Conservation (phyloP, 2,888 invertebrate species). For the Phrixothrix hirtus region DNA sequence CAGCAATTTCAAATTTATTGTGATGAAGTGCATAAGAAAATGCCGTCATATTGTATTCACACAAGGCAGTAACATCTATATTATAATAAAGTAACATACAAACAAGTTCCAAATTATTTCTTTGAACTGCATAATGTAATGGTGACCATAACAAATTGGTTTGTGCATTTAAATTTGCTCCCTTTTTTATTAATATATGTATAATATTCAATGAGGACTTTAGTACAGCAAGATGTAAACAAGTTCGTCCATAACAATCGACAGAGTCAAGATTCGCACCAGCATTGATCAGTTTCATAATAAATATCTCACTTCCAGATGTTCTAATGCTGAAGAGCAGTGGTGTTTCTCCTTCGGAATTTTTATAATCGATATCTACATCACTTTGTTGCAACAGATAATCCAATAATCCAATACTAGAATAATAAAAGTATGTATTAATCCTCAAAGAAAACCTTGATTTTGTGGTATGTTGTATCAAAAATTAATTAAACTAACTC, state of each 20-base stretch:
- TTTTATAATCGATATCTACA: conserved; percentile 1
- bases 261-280: conserved; percentile 1
- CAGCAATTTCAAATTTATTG: conserved; percentile 1
- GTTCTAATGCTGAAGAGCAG: conserved; percentile 2
- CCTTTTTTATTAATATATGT: conserved; percentile 1
- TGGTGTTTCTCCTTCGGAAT: conserved; percentile 5
- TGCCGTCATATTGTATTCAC: conserved; percentile 1
- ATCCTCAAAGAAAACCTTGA: no score
- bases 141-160: neutral
- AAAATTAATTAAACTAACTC: no score
- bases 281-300: neutral
- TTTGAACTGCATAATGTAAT: conserved; percentile 9
- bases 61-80: neutral
- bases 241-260: conserved; percentile 3
- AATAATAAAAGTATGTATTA: neutral
- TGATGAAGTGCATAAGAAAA: conserved; percentile 2
- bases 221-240: conserved; percentile 3
- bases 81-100: conserved; percentile 8
- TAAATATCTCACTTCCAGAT: neutral
- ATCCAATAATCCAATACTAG: conserved; percentile 1
- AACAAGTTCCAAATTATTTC: conserved; percentile 5
- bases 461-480: no score
- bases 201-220: neutral
- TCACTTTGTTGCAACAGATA: neutral
- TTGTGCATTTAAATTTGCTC: conserved; percentile 4